Percentiles rank a stretch among this genome's conserved stretches.
phyloP scores from a whole-genome alignment of 1,140 invertebrate species.

The Copidosoma floridanum region DNA sequence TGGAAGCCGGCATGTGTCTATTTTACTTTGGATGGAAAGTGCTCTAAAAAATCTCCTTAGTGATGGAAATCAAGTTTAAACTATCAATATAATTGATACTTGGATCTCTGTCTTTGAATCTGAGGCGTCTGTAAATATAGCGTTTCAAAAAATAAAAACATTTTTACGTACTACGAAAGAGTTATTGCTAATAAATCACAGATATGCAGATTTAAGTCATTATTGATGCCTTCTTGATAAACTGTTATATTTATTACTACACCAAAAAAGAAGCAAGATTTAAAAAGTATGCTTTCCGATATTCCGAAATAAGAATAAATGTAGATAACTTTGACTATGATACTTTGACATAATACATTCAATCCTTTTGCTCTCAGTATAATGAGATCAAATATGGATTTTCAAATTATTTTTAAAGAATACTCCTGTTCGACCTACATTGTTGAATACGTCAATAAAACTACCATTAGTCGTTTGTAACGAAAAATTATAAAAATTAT shows the following conservation, averaged over 20 bases:
- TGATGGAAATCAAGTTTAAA: conserved; percentile 2
- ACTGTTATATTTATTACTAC: conserved; percentile 33
- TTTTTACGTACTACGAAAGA: conserved; percentile 36
- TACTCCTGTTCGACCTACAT: too few species aligned
- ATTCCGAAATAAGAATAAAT: conserved; percentile 24
- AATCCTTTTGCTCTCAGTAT: conserved; percentile 40
- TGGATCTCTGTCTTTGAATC: conserved; percentile 28
- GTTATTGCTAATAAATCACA: conserved; percentile 17
- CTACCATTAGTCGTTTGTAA: too few species aligned
- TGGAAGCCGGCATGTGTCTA: too few species aligned
- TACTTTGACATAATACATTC: conserved; percentile 37
- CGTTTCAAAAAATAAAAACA: conserved; percentile 30
- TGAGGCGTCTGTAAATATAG: conserved; percentile 34
- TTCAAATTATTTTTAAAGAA: too few species aligned
- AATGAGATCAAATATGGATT: conserved; percentile 43
- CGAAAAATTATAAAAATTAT: too few species aligned
- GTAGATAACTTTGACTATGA: conserved; percentile 30
- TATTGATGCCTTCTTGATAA: conserved; percentile 34
- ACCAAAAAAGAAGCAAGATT: conserved; percentile 23
- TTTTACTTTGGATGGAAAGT: conserved; percentile 40
- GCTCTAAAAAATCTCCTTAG: conserved; percentile 35
- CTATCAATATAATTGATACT: conserved; percentile 22
- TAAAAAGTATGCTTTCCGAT: conserved; percentile 23
- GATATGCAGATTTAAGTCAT: conserved; percentile 41
- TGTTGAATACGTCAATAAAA: too few species aligned